Percentiles rank a stretch among this genome's conserved stretches.
Evolutionary conservation across 2,888 invertebrate species (phyloP).

Genomic region (Cerceris rybyensis): DNA sequence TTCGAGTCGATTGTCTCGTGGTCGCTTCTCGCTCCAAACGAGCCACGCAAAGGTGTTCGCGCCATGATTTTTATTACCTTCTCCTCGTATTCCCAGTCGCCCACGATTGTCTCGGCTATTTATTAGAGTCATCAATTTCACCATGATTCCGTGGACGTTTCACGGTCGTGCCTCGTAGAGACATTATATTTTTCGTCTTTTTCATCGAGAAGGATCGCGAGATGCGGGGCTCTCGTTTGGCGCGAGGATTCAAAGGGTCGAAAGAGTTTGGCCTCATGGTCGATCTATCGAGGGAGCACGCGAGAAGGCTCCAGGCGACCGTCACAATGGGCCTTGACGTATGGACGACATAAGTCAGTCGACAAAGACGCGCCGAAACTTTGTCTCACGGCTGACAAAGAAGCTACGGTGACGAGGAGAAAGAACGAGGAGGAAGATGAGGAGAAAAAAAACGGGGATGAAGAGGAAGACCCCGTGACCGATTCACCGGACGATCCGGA

Average conservation of each 20-base stretch:
- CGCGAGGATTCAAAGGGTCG: slow-evolving; percentile 49
- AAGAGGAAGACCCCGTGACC: slow-evolving; percentile 52
- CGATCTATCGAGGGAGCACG: slow-evolving; percentile 57
- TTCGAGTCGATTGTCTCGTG: too few species aligned
- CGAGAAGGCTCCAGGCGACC: slow-evolving; percentile 48
- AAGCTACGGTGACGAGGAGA: slow-evolving; percentile 42
- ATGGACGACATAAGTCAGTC: slow-evolving; percentile 75
- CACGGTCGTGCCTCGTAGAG: slow-evolving; percentile 17
- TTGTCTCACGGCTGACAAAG: slow-evolving; percentile 71
- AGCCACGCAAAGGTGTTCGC: not conserved
- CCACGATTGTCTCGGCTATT: slow-evolving; percentile 44
- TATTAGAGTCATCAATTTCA: slow-evolving; percentile 54
- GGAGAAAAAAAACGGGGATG: too few species aligned
- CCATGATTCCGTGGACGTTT: slow-evolving; percentile 39
- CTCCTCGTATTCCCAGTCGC: slow-evolving; percentile 6
- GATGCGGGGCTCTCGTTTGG: slow-evolving; percentile 27
- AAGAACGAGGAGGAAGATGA: not conserved
- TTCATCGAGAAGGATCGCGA: slow-evolving; percentile 16
- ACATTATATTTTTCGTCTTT: slow-evolving; percentile 15
- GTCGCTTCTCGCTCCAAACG: slow-evolving; percentile 3
- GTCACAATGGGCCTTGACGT: slow-evolving; percentile 70
- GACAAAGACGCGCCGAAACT: slow-evolving; percentile 68
- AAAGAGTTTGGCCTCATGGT: slow-evolving; percentile 44
- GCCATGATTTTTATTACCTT: slow-evolving; percentile 23
- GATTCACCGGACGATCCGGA: slow-evolving; percentile 53